Conservation (phyloP, 1,140 invertebrate species). For the Plodia interpunctella region DNA sequence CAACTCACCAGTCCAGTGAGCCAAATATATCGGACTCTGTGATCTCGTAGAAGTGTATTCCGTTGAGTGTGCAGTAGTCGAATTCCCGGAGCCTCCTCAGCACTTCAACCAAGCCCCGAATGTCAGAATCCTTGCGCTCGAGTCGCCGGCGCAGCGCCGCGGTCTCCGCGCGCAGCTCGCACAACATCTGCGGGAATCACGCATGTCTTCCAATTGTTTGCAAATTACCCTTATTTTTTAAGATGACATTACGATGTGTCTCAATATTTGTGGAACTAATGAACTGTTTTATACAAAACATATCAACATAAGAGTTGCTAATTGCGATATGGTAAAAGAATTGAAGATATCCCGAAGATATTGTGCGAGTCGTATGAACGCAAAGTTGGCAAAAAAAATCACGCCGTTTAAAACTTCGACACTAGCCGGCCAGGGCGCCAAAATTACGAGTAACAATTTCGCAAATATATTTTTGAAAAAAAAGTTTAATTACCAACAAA, state of each 20-base stretch:
- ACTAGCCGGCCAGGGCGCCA: too few relatives aligned
- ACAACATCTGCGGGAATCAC: slow-evolving; percentile 35
- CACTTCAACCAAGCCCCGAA: slow-evolving; percentile 56
- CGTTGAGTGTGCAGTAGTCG: slow-evolving; percentile 48
- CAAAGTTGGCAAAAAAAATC: too few relatives aligned
- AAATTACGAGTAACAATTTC: too few relatives aligned
- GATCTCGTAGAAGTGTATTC: slow-evolving; percentile 65
- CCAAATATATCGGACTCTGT: slow-evolving; percentile 65
- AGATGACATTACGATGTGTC: too few relatives aligned
- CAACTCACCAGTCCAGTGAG: slow-evolving; percentile 45
- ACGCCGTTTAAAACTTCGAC: too few relatives aligned
- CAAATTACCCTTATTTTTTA: too few relatives aligned
- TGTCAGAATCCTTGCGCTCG: slow-evolving; percentile 52
- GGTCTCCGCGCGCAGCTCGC: slow-evolving; percentile 47
- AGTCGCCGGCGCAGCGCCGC: slow-evolving; percentile 59
- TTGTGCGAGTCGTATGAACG: background rate
- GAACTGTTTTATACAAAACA: too few relatives aligned
- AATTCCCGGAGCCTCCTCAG: slow-evolving; percentile 55
- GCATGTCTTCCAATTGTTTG: background rate
- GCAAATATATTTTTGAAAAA: too few relatives aligned
- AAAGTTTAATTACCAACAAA: too few relatives aligned
- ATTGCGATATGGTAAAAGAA: background rate
- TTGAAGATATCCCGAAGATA: background rate
- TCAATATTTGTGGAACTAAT: too few relatives aligned
- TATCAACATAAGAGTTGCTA: too few relatives aligned